Evolutionary conservation across 2,888 invertebrate species (phyloP), one percentile per base, ranked within the genome.

Genomic region (Stegana nigrithorax): DNA sequence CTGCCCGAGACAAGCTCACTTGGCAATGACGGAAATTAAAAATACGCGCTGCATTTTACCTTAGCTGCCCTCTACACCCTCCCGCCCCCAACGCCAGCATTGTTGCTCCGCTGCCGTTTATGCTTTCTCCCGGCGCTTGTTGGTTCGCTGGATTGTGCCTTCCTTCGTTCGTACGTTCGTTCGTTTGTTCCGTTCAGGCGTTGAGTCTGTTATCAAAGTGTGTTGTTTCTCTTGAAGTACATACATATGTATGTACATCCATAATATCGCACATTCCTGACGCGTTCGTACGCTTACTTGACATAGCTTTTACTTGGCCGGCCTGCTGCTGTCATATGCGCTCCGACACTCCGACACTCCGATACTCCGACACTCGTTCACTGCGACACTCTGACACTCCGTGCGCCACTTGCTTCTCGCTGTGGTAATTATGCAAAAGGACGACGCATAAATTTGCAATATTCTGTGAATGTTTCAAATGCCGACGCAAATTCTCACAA

Each of bases 21-120:
- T 44, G 53, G 70, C 67, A 32, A 59, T 72, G 75, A 75, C 75
- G 75, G 75, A 75, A 75, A 75, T 75, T 75, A 75, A 75, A 75
- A 78, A 75, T 79, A 75, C 75, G 70, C 77, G 75, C 72, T 75
- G 77, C 79, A 75, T 69, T 79, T 77, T 73, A 78, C 77, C 79
- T n/a, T 78, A 67, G 78, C 73, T 69, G 69, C 69, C 12, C 50
- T 25, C 14, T 32, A 17, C 53, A 39, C n/a, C n/a, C 14, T 39
- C 39, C 5, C 14, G n/a, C 70, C 67, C 59, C 67, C 76, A 73
- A 75, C 77, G 73, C 10, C 14, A n/a, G 39, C 39, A 10, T 39
- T 39, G 39, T 39, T 14, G 17, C 39, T 39, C 39, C 17, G n/a
- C n/a, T 17, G 17, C n/a, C 36, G 10, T 6, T 8, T 4, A 36